Evolutionary conservation across 1,140 invertebrate species (phyloP), one percentile per base, ranked within the genome.

Genomic region (Calliopsis andreniformis): DNA sequence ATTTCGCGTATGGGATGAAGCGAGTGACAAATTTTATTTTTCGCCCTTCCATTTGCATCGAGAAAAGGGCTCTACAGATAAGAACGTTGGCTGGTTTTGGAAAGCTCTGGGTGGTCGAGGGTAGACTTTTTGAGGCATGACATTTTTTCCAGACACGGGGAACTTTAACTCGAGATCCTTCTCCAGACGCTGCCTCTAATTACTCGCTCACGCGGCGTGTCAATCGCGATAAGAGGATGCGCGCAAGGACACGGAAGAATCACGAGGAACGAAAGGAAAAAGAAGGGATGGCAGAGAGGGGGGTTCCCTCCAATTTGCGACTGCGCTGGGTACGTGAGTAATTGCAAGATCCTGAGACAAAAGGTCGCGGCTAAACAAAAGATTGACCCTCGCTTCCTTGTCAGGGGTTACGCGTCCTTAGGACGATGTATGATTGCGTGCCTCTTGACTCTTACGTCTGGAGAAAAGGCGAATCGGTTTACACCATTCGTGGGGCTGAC

Each of bases 281-380:
- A 28, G 3, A 45, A 58, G n/a, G 3, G 16, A 18, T 16, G 30
- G n/a, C 43, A 2, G 25, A 6, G 28, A n/a, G 20, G 35, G 49
- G 69, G 58, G 32, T 76, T 68, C 55, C 55, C 55, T 58, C 43
- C 64, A 69, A 69, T 69, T 76, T 59, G 25, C 71, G 25, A 25
- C n/a, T 39, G 16, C 39, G 59, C 35, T 39, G 51, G 42, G 53
- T 53, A 58, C 64, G 64, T 59, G 73, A 59, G 55, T 69, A 59
- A 76, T 76, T 76, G 73, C 73, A 25, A 76, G 73, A 59, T 58
- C 20, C 43, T 18, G 53, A 61, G 28, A 76, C 73, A 76, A 76
- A 76, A 69, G 73, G 12, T 59, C 20, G 66, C 42, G 25, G 45
- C 30, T 18, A 42, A 76, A 69, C 51, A 68, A 68, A 76, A 69